These are phyloP conservation scores for Burhinus oedicnemus DNA, from an alignment of 2,113 vertebrate genomes.

Conservation along the genomic window DNA sequence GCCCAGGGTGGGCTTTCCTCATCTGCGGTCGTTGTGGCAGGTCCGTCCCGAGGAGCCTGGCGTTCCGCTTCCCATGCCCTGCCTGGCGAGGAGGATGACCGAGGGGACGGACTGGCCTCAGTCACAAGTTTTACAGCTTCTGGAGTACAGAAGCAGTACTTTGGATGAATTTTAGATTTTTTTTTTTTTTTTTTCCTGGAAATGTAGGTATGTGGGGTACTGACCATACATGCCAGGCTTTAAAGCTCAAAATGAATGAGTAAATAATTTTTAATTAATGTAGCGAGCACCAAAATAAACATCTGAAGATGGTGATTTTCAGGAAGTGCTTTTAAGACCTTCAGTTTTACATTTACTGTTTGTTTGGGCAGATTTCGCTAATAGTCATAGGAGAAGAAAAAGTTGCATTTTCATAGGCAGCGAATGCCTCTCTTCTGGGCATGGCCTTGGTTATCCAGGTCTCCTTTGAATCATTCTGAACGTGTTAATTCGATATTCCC, in stretches of 20 bases:
- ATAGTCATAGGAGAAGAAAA: neutral
- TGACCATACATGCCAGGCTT: neutral
- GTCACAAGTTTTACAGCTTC: conserved; percentile 10
- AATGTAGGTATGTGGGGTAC: conserved; percentile 29
- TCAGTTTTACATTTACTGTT: neutral
- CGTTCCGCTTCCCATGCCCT: neutral
- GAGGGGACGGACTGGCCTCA: neutral
- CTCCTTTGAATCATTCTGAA: conserved; percentile 58
- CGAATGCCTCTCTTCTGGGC: neutral
- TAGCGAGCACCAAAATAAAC: neutral
- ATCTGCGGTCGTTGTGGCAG: neutral
- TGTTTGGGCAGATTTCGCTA: neutral
- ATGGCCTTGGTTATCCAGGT: conserved; percentile 13
- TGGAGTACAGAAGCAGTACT: conserved; percentile 31
- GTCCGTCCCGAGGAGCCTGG: neutral
- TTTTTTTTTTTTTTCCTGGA: neutral
- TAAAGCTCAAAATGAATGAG: conserved; percentile 15
- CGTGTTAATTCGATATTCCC: conserved; percentile 53
- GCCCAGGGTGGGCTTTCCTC: conserved; percentile 20
- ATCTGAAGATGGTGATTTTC: neutral
- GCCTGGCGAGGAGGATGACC: neutral
- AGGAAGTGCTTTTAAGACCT: neutral
- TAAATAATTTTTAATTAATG: neutral
- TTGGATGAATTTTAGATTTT: conserved; percentile 31
- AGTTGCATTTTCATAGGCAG: neutral